Evolutionary conservation across 2,888 invertebrate species (phyloP).

Genomic region (Cetonia aurata): DNA sequence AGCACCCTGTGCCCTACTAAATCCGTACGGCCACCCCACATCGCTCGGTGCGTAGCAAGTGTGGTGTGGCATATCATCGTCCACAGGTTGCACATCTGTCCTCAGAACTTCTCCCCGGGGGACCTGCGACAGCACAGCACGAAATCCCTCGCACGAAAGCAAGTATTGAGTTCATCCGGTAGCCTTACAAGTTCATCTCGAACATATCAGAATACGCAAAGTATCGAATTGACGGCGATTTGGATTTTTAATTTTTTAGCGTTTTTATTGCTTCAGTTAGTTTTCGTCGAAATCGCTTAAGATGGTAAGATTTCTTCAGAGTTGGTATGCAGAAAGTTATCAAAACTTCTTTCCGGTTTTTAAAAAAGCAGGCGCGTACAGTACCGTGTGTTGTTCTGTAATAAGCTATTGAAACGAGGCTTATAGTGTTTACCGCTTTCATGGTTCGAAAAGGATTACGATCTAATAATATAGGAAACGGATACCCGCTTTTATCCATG

Average conservation of each 20-base stretch:
- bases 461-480: constrained; percentile 36
- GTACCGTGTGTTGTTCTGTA: constrained; percentile 30
- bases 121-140: constrained; percentile 43
- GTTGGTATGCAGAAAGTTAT: background rate
- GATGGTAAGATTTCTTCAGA: no score
- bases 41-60: constrained; percentile 20
- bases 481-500: constrained; percentile 19
- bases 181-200: constrained; percentile 32
- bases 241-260: background rate
- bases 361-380: constrained; percentile 23
- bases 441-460: constrained; percentile 35
- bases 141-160: constrained; percentile 41
- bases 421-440: constrained; percentile 28
- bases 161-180: constrained; percentile 41
- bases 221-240: background rate
- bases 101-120: constrained; percentile 49
- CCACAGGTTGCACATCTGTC: constrained; percentile 54
- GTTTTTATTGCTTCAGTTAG: background rate
- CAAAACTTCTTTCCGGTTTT: constrained; percentile 23
- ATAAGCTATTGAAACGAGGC: constrained; percentile 38
- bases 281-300: background rate
- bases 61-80: constrained; percentile 47
- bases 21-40: constrained; percentile 24
- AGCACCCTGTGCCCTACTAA: constrained; percentile 12
- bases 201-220: background rate